phyloP scores from a whole-genome alignment of 2,113 vertebrate genomes.

The Epinephelus cyanopodus region DNA sequence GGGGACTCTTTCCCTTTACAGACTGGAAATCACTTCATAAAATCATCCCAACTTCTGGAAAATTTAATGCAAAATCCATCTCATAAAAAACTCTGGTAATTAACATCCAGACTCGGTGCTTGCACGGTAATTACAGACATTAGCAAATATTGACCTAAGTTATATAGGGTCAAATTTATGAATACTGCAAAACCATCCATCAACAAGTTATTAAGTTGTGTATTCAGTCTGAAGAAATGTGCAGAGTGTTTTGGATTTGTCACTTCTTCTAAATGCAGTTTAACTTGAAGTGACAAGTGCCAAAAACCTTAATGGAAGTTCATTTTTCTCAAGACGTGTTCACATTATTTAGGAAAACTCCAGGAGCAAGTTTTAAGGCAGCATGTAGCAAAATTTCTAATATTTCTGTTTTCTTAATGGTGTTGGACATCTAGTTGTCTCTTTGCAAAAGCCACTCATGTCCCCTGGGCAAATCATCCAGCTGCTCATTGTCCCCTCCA shows the following conservation, averaged over 20 bases:
- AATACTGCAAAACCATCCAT: constrained; percentile 35
- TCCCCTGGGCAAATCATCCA: no score
- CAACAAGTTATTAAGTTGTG: constrained; percentile 50
- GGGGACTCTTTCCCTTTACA: constrained; percentile 21
- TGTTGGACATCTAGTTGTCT: no score
- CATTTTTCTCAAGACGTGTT: constrained; percentile 13
- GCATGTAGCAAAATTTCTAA: constrained; percentile 19
- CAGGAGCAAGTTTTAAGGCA: constrained; percentile 21
- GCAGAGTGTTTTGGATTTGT: constrained; percentile 17
- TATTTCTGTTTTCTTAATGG: no score
- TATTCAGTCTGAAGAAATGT: constrained; percentile 26
- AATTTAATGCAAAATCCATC: constrained; percentile 27
- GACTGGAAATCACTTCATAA: constrained; percentile 44
- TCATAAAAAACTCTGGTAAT: constrained; percentile 29
- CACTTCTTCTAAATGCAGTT: constrained; percentile 15
- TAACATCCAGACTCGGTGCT: constrained; percentile 20
- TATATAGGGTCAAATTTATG: constrained; percentile 43
- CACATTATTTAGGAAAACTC: background rate
- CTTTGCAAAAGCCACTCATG: no score
- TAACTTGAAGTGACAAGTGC: constrained; percentile 40
- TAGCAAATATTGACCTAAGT: constrained; percentile 62
- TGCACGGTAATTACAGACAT: constrained; percentile 36
- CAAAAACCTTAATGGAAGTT: constrained; percentile 10
- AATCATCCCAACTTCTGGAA: constrained; percentile 25
- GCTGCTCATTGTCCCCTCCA: no score